Percentiles rank a stretch among this genome's conserved stretches.
These are phyloP conservation scores for Vireo altiloquus DNA, from an alignment of 2,113 vertebrate genomes.

Conservation along the genomic window DNA sequence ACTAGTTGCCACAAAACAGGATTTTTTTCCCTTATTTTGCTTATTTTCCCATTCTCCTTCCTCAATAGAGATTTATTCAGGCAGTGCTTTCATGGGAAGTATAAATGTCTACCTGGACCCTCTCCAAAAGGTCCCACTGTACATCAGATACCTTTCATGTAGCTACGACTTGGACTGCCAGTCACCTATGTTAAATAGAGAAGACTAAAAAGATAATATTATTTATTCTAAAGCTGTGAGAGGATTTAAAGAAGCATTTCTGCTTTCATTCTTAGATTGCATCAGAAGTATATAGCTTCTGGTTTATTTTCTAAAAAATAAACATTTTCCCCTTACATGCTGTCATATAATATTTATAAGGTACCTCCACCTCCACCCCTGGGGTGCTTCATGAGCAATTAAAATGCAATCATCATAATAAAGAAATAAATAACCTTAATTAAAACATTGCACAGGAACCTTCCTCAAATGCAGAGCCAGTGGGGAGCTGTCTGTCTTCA, in stretches of 20 bases:
- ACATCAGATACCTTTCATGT: neutral
- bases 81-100: neutral
- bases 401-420: slow-evolving; percentile 63
- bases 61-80: neutral
- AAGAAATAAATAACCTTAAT: slow-evolving; percentile 74
- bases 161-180: neutral
- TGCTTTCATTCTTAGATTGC: neutral
- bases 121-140: neutral
- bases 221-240: neutral
- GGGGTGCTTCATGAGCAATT: slow-evolving; percentile 46
- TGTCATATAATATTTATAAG: slow-evolving; percentile 40
- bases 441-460: slow-evolving; percentile 64
- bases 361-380: slow-evolving; percentile 11
- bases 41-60: neutral
- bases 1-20: neutral
- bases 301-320: neutral
- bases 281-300: neutral
- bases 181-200: neutral
- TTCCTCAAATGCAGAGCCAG: slow-evolving; percentile 25
- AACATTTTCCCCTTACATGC: neutral
- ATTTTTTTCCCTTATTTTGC: neutral
- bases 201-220: neutral
- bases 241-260: neutral
- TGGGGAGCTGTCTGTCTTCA: slow-evolving; percentile 55
- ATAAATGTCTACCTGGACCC: neutral